Evolutionary conservation across 2,888 invertebrate species (phyloP).

Genomic region (Tridacna crocea): DNA sequence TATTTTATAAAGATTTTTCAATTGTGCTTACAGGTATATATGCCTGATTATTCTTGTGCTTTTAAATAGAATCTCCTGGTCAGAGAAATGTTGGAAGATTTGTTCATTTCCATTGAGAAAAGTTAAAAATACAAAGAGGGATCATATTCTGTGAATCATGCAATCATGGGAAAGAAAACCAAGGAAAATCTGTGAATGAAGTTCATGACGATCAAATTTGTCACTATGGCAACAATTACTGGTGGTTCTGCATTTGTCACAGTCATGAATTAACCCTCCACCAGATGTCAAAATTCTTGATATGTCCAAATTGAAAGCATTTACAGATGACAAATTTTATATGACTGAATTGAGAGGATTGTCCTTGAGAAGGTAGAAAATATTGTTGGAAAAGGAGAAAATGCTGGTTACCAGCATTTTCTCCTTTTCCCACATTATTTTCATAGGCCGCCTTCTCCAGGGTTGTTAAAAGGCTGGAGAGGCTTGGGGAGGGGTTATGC

Average conservation of each 20-base stretch:
- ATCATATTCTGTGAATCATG: too few species aligned
- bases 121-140: too few species aligned
- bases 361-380: not conserved
- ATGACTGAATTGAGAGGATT: not conserved
- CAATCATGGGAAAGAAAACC: not conserved
- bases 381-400: not conserved
- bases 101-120: too few species aligned
- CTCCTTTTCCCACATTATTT: not conserved
- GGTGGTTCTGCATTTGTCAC: slow-evolving; percentile 3
- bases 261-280: not conserved
- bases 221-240: slow-evolving; percentile 7
- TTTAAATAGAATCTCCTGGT: too few species aligned
- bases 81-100: too few species aligned
- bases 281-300: not conserved
- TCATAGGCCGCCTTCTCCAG: not conserved
- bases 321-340: not conserved
- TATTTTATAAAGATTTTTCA: too few species aligned
- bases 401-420: not conserved
- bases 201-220: slow-evolving; percentile 6
- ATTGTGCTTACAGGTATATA: too few species aligned
- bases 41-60: too few species aligned
- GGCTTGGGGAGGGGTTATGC: too few species aligned
- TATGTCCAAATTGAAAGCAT: not conserved
- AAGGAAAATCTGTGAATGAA: slow-evolving; percentile 18
- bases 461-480: not conserved